Percentiles rank a stretch among this genome's conserved stretches.
Conservation (phyloP, 2,888 invertebrate genomes). For the Trichogramma evanescens region DNA sequence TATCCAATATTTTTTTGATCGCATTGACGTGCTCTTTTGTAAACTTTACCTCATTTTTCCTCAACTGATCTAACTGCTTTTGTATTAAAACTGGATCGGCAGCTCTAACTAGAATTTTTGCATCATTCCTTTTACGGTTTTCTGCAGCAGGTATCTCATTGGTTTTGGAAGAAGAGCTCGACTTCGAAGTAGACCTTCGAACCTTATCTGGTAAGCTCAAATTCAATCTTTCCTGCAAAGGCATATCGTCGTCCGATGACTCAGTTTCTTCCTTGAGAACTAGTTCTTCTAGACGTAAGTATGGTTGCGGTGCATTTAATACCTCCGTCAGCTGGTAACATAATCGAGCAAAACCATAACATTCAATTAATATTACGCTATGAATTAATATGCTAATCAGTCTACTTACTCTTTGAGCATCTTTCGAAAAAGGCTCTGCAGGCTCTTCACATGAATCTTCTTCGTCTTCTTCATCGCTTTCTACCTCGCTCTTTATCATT, state of each 20-base stretch:
- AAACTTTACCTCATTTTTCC: constrained; percentile 21
- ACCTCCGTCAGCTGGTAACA: constrained; percentile 9
- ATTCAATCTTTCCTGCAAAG: not conserved
- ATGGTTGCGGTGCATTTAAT: constrained; percentile 2
- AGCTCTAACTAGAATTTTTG: too few species aligned
- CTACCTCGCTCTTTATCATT: too few species aligned
- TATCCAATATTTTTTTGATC: constrained; percentile 52
- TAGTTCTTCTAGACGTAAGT: not conserved
- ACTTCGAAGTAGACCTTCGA: not conserved
- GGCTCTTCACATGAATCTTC: too few species aligned
- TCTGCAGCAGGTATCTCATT: not conserved
- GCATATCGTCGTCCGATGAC: constrained; percentile 14
- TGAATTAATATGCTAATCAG: too few species aligned
- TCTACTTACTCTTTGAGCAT: too few species aligned
- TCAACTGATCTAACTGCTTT: not conserved
- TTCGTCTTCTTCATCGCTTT: too few species aligned
- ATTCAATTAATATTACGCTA: too few species aligned
- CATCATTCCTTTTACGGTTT: not conserved
- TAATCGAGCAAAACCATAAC: too few species aligned
- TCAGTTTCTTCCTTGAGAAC: constrained; percentile 22
- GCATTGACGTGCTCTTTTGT: constrained; percentile 43
- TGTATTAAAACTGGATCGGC: not conserved
- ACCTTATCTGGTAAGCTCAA: not conserved
- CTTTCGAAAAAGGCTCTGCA: too few species aligned
- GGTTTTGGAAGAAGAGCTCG: not conserved